These are phyloP conservation scores for Otolemur garnettii DNA, from an alignment of 2,113 vertebrate genomes.

Conservation along the genomic window DNA sequence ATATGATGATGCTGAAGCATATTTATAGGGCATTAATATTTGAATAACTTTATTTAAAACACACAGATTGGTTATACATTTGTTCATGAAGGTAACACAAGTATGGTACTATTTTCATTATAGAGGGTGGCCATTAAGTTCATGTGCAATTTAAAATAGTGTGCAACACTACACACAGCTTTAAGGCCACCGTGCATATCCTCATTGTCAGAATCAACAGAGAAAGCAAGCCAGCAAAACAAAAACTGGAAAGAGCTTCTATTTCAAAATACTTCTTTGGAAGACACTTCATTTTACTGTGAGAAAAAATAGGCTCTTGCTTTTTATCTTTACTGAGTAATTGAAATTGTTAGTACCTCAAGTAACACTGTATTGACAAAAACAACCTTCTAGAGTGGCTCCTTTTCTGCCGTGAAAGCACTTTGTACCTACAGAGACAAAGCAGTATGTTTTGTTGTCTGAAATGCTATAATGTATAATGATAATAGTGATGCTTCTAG, in stretches of 20 bases:
- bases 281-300: neutral
- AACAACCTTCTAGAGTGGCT: neutral
- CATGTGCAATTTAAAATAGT: too few relatives aligned
- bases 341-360: neutral
- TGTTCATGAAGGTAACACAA: neutral
- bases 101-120: neutral
- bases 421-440: constrained; percentile 52
- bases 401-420: constrained; percentile 5
- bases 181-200: neutral
- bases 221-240: neutral
- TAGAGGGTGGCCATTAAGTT: too few relatives aligned
- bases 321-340: constrained; percentile 5
- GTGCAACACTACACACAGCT: too few relatives aligned
- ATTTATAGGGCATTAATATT: neutral
- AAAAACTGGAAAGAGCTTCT: neutral
- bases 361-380: neutral
- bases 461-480: constrained; percentile 59
- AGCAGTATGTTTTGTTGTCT: constrained; percentile 40
- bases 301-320: neutral
- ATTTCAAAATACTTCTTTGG: neutral
- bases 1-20: neutral
- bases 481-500: constrained; percentile 34
- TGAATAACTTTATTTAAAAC: neutral
- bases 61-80: neutral
- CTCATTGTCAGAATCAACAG: neutral